Evolutionary conservation across 2,113 vertebrate species (phyloP).

Genomic region (Callithrix jacchus): DNA sequence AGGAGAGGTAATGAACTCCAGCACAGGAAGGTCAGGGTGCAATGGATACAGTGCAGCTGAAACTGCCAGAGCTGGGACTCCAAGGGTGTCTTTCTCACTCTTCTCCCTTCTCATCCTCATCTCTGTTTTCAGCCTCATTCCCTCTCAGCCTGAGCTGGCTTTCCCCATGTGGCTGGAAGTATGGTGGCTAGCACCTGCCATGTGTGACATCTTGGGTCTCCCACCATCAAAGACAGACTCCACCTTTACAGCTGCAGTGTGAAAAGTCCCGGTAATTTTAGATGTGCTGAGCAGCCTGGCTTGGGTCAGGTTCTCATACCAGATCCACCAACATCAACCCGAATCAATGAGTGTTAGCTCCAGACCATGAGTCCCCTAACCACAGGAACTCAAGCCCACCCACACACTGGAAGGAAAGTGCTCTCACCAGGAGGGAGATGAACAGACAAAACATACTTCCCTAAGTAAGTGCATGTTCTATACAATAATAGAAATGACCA

Average conservation of each 20-base stretch:
- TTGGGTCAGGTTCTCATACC: not conserved
- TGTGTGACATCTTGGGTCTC: rapidly evolving
- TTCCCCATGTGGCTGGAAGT: not conserved
- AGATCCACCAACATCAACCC: not conserved
- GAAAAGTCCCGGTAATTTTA: no score
- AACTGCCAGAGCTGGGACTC: not conserved
- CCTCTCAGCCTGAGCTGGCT: not conserved
- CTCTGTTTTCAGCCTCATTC: not conserved
- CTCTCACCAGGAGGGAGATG: not conserved
- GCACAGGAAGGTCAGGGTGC: no score
- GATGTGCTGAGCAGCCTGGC: not conserved
- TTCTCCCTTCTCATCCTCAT: not conserved
- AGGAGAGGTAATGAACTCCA: not conserved
- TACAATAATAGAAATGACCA: not conserved
- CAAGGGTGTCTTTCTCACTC: not conserved
- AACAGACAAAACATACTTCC: no score
- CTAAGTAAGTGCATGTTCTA: rapidly evolving
- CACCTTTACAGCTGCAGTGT: not conserved
- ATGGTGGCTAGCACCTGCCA: not conserved
- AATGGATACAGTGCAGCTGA: not conserved
- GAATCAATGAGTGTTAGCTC: no score
- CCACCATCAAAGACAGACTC: not conserved
- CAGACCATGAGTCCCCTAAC: not conserved
- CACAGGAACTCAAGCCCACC: no score
- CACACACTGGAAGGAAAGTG: no score